phyloP scores from a whole-genome alignment of 2,797 vertebrate genomes.

The Triplophysa bombifrons region DNA sequence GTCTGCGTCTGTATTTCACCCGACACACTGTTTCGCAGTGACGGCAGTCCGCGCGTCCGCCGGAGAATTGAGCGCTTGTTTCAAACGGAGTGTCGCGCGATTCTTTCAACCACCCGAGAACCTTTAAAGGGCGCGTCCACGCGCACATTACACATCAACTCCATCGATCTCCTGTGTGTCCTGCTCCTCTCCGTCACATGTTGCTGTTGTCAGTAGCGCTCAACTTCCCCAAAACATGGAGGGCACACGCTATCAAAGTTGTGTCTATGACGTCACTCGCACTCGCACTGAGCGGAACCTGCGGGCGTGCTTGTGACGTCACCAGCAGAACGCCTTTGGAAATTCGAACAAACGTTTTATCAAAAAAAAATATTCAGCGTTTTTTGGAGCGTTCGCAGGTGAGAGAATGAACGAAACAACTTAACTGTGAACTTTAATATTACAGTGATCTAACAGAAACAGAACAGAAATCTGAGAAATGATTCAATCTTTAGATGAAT shows the following conservation, averaged over 20 bases:
- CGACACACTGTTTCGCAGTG: neutral
- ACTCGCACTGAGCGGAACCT: neutral
- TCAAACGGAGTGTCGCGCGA: slow-evolving; percentile 7
- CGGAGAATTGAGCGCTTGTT: neutral
- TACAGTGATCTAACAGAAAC: too few species aligned
- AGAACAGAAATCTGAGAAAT: too few species aligned
- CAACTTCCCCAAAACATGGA: slow-evolving; percentile 63
- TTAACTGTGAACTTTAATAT: too few species aligned
- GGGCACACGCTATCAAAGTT: slow-evolving; percentile 63
- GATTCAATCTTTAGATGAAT: too few species aligned
- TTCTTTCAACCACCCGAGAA: neutral
- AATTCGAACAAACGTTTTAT: neutral
- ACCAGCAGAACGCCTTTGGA: neutral
- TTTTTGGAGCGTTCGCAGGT: neutral
- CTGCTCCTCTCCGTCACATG: slow-evolving; percentile 1
- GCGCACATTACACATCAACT: neutral
- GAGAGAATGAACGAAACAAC: too few species aligned
- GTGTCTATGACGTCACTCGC: slow-evolving; percentile 72
- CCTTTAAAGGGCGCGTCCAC: neutral
- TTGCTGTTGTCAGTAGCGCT: slow-evolving; percentile 6
- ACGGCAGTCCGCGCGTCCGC: neutral
- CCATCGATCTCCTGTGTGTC: slow-evolving; percentile 12
- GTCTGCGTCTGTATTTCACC: neutral
- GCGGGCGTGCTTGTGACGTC: neutral
- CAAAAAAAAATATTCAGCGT: too few species aligned